phyloP scores from a whole-genome alignment of 2,888 invertebrate species.

The Nymphalis c-album region DNA sequence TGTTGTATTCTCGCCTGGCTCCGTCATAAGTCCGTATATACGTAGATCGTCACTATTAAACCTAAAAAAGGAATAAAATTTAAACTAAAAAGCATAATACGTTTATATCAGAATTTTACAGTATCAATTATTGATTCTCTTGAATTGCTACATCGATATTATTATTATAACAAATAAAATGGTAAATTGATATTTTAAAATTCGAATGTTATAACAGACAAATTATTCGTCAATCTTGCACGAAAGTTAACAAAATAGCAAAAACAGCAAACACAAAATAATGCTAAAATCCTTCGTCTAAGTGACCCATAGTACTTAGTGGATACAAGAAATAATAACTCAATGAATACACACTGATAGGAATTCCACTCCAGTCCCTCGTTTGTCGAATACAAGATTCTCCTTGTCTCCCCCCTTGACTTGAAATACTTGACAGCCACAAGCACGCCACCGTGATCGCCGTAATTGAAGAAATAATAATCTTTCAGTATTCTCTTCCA shows the following conservation, averaged over 20 bases:
- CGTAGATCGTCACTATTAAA: conserved; percentile 87
- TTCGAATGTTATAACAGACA: too few species aligned
- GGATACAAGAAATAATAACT: neutral
- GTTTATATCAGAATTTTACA: too few species aligned
- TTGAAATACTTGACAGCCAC: conserved; percentile 92
- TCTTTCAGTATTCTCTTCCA: conserved; percentile 92
- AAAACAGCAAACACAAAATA: too few species aligned
- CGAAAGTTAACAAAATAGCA: neutral
- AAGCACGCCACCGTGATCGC: conserved; percentile 94
- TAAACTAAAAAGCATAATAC: neutral
- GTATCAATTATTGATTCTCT: too few species aligned
- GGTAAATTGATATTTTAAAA: too few species aligned
- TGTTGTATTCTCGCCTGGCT: conserved; percentile 96
- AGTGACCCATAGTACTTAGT: too few species aligned
- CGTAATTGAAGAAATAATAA: conserved; percentile 92
- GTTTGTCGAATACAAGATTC: conserved; percentile 91
- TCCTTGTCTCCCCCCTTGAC: conserved; percentile 87
- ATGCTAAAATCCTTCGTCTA: too few species aligned
- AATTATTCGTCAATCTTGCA: neutral
- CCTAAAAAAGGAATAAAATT: conserved; percentile 56
- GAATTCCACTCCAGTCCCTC: conserved; percentile 91
- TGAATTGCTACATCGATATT: too few species aligned
- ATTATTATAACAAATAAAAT: too few species aligned
- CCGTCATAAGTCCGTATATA: conserved; percentile 95
- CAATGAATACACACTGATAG: conserved; percentile 71